These are phyloP conservation scores for Temnothorax nylanderi DNA, from an alignment of 1,140 invertebrate species.

Conservation along the genomic window DNA sequence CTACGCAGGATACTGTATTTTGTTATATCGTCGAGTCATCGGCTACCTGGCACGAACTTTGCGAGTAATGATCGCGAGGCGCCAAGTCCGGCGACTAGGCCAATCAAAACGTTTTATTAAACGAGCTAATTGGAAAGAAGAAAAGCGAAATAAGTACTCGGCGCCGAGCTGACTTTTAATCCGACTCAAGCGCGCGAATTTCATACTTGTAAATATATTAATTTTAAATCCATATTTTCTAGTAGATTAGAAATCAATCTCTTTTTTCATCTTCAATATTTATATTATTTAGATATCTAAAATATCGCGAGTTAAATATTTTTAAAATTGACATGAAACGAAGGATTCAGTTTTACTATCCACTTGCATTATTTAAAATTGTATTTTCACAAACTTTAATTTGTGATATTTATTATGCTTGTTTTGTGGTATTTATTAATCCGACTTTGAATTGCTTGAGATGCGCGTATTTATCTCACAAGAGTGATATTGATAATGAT, in stretches of 20 bases:
- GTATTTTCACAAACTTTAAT: neutral
- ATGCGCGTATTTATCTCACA: constrained; percentile 2
- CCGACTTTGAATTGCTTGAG: too few species aligned
- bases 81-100: constrained; percentile 76
- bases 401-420: neutral
- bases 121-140: constrained; percentile 36
- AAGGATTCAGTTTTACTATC: neutral
- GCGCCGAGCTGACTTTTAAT: neutral
- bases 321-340: neutral
- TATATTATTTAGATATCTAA: neutral
- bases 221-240: neutral
- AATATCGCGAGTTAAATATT: neutral
- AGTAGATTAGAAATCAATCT: neutral
- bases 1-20: constrained; percentile 57
- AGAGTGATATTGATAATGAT: neutral
- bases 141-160: constrained; percentile 2
- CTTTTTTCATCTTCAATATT: neutral
- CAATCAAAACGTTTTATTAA: constrained; percentile 79
- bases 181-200: neutral
- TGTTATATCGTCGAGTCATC: constrained; percentile 77
- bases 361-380: neutral
- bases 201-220: neutral
- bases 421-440: neutral
- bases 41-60: constrained; percentile 79
- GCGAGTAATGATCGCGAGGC: constrained; percentile 73